A percentile compares a stretch with the other conserved stretches of the same genome.
These are phyloP conservation scores for Ellobium chinense DNA, from an alignment of 2,888 invertebrate genomes.

Conservation along the genomic window DNA sequence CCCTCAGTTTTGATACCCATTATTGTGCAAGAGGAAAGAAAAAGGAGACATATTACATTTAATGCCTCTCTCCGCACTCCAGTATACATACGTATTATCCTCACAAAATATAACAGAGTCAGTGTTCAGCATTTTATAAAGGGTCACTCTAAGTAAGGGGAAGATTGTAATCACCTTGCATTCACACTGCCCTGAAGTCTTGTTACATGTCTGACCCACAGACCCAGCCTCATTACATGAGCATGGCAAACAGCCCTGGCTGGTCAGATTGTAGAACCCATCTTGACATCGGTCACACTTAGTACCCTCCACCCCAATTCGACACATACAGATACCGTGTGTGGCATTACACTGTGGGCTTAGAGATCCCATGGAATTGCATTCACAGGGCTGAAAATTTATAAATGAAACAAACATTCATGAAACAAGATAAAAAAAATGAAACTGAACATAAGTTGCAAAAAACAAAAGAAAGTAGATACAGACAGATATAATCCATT, in stretches of 20 bases:
- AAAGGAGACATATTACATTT: too few relatives aligned
- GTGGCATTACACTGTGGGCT: slow-evolving; percentile 59
- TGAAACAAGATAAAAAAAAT: background rate
- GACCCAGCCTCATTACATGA: slow-evolving; percentile 82
- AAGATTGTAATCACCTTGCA: slow-evolving; percentile 83
- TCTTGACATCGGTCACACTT: slow-evolving; percentile 90
- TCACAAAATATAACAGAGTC: too few relatives aligned
- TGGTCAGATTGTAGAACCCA: slow-evolving; percentile 85
- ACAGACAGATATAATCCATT: too few relatives aligned
- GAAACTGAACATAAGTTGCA: too few relatives aligned
- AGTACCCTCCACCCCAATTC: slow-evolving; percentile 60
- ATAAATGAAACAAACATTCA: background rate
- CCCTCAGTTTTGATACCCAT: too few relatives aligned
- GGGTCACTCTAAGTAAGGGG: too few relatives aligned
- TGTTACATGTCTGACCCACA: slow-evolving; percentile 76
- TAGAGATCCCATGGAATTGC: slow-evolving; percentile 56
- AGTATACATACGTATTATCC: too few relatives aligned
- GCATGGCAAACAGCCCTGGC: slow-evolving; percentile 85
- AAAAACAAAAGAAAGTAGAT: too few relatives aligned
- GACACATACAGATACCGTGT: slow-evolving; percentile 63
- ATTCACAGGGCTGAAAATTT: slow-evolving; percentile 58
- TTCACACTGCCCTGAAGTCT: slow-evolving; percentile 83
- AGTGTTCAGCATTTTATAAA: too few relatives aligned
- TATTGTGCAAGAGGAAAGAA: too few relatives aligned
- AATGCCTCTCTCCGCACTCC: too few relatives aligned